Evolutionary conservation across 2,113 vertebrate genomes (phyloP).

Genomic region (Nestor notabilis): DNA sequence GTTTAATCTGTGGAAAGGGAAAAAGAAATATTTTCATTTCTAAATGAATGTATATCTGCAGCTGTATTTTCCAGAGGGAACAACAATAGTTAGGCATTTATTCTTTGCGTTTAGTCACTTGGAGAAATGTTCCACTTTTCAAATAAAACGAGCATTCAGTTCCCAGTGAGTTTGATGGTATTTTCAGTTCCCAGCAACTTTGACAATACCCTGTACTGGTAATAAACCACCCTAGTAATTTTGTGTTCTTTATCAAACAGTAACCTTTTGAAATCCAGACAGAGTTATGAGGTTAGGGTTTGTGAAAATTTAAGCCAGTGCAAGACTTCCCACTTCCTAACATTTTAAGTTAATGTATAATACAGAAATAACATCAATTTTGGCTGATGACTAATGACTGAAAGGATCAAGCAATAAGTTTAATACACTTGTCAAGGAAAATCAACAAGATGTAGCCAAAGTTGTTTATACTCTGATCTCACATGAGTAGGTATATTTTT

Average conservation of each 20-base stretch:
- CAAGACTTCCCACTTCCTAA: background rate
- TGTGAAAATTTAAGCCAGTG: background rate
- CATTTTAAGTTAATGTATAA: background rate
- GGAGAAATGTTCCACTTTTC: background rate
- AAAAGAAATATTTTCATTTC: constrained; percentile 1
- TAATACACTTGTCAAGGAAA: background rate
- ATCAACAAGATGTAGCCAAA: background rate
- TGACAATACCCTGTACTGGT: background rate
- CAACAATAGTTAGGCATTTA: background rate
- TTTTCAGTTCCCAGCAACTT: background rate
- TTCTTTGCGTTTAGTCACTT: background rate
- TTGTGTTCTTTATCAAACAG: background rate
- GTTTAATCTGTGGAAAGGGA: background rate
- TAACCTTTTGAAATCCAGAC: background rate
- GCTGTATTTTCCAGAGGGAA: background rate
- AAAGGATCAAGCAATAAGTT: background rate
- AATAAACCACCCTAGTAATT: background rate
- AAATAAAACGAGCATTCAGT: background rate
- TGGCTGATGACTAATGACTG: background rate
- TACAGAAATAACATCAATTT: background rate
- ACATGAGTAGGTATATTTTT: background rate
- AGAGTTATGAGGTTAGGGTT: background rate
- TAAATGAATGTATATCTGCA: background rate
- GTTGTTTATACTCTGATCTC: background rate
- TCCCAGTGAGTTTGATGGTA: background rate